Conservation (phyloP, 2,797 vertebrate genomes). For the Argya squamiceps region DNA sequence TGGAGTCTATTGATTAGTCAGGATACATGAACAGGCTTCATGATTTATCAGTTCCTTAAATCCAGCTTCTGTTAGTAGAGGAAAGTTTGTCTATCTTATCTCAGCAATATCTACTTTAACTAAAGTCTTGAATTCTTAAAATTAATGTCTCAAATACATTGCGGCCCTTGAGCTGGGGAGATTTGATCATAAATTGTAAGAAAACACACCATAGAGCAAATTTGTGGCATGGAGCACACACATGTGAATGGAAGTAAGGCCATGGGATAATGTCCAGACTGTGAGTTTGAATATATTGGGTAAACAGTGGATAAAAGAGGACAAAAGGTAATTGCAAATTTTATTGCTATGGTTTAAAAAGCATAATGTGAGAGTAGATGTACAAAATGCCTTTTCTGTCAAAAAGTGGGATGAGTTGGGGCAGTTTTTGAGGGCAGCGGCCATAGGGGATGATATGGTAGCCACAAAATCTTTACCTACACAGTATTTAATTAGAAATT, state of each 20-base stretch:
- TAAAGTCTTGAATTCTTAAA: too few species aligned
- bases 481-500: not conserved
- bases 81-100: too few species aligned
- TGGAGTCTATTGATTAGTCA: too few species aligned
- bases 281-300: not conserved
- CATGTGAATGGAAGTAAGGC: not conserved
- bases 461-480: not conserved
- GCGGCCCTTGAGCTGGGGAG: not conserved
- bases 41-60: too few species aligned
- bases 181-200: not conserved
- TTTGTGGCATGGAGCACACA: not conserved
- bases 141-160: too few species aligned
- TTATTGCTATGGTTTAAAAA: not conserved
- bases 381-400: not conserved
- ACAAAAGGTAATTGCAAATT: not conserved
- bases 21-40: too few species aligned
- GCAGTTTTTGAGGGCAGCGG: not conserved
- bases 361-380: not conserved
- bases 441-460: not conserved
- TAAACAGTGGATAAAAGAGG: not conserved
- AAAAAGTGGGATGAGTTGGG: not conserved
- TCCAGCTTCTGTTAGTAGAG: too few species aligned
- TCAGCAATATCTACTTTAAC: too few species aligned
- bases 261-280: not conserved
- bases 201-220: not conserved